Percentiles rank a stretch among this genome's conserved stretches.
These are phyloP conservation scores for Minunthozetes semirufus DNA, from an alignment of 2,888 invertebrate species.

Conservation along the genomic window DNA sequence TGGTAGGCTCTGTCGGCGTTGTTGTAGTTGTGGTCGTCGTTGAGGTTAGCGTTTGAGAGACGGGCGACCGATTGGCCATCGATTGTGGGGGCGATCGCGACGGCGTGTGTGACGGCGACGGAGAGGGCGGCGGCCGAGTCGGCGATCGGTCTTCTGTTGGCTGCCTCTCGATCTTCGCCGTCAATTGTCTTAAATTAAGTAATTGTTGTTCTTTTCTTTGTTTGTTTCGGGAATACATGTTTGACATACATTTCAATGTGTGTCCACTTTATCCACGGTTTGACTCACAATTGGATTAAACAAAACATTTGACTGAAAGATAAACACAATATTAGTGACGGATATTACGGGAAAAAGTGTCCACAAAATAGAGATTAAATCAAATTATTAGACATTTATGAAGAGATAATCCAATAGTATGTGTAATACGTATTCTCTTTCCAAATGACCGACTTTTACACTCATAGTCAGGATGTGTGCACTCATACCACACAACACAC, in stretches of 20 bases:
- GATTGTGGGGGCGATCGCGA: not conserved
- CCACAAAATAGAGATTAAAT: not conserved
- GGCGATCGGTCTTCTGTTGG: not conserved
- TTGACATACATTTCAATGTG: not conserved
- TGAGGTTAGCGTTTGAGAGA: not conserved
- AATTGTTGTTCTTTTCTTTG: slow-evolving; percentile 16
- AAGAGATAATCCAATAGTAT: not conserved
- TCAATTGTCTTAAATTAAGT: not conserved
- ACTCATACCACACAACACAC: not conserved
- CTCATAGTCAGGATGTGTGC: slow-evolving; percentile 6
- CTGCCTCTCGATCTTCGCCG: not conserved
- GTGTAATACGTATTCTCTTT: not conserved
- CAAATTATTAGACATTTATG: not conserved
- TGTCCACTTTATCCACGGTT: not conserved
- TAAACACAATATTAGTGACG: not conserved
- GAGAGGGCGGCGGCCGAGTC: no score
- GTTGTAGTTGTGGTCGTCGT: not conserved
- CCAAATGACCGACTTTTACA: slow-evolving; percentile 19
- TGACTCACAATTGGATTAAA: not conserved
- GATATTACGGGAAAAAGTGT: not conserved
- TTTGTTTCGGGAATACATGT: not conserved
- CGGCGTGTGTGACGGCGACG: not conserved
- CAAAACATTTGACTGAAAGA: not conserved
- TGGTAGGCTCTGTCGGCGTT: not conserved
- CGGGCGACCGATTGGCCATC: not conserved